Conservation (phyloP, 2,113 vertebrate genomes). For the Dipodomys ordii region DNA sequence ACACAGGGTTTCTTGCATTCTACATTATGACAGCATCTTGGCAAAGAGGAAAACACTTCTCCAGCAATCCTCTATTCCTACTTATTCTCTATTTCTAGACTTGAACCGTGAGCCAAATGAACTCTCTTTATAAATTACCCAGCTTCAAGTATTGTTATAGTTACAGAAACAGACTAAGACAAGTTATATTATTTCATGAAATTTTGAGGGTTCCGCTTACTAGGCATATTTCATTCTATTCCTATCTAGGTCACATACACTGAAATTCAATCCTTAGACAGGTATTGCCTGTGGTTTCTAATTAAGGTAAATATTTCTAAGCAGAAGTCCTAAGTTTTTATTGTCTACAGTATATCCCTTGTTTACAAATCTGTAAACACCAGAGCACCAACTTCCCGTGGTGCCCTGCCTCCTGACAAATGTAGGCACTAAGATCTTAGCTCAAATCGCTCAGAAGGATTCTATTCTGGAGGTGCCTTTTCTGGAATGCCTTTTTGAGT, state of each 20-base stretch:
- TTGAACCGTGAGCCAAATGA: not conserved
- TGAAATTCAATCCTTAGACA: slow-evolving; percentile 1
- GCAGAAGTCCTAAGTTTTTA: not conserved
- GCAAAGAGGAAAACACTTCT: not conserved
- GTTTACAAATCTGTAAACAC: not conserved
- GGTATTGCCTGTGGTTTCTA: not conserved
- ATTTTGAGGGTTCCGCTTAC: slow-evolving; percentile 38
- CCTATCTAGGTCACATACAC: not conserved
- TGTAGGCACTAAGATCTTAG: not conserved
- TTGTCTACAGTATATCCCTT: not conserved
- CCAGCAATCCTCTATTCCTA: not conserved
- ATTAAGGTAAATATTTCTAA: not conserved
- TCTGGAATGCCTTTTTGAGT: slow-evolving; percentile 47
- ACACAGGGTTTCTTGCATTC: not conserved
- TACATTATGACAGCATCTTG: not conserved
- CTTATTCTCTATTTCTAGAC: not conserved
- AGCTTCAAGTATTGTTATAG: not conserved
- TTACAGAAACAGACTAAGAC: not conserved
- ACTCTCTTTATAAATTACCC: not conserved
- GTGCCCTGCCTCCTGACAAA: slow-evolving; percentile 13
- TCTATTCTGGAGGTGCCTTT: not conserved
- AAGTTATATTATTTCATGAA: not conserved
- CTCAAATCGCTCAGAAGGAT: slow-evolving; percentile 36
- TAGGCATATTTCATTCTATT: slow-evolving; percentile 45
- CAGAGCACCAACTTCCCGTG: slow-evolving; percentile 11